Evolutionary conservation across 2,113 vertebrate species (phyloP), one percentile per base, ranked within the genome.

Genomic region (Picathartes gymnocephalus): DNA sequence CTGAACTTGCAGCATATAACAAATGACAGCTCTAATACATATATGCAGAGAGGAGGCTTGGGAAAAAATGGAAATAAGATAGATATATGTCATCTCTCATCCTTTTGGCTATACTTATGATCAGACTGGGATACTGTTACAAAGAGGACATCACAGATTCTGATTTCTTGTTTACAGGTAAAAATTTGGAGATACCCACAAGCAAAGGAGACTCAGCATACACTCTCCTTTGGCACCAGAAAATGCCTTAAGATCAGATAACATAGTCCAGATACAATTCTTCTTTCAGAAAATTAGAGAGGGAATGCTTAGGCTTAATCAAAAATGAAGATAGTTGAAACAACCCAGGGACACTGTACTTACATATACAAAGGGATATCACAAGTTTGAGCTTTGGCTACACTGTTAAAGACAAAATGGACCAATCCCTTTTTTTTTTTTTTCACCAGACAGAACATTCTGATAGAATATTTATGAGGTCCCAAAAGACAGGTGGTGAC

Each of bases 341-440:
- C 6, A 77, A 62, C 6, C 17, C 15, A 70, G 30, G 74, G 72
- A 87, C 50, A 13, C 9, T 61, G 47, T 65, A 97, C 97, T 98
- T 97, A 98, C 86, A 61, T 98, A 89, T 97, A 98, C 13, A 97
- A 92, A 83, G 97, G 97, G 18, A 97, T 97, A 30, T 98, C 98
- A 89, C 96, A 97, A 69, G 96, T 98, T 97, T 83, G 86, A 64
- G 93, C 95, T 98, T 65, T 65, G 50, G 73, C 97, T 95, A 97
- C 90, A 37, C 96, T 98, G 92, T 82, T 78, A 64, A 94, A 79
- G 45, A 92, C 60, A 87, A 37, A 78, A 91, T 21, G 66, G 44
- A 87, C 45, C 42, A 61, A n/a, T 70, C 33, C 51, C 31, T 11
- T 12, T 64, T 64, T 60, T 74, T 77, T 82, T 80, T 80, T 39